Conservation (phyloP, 2,888 invertebrate genomes). For the Machimus rusticus region DNA sequence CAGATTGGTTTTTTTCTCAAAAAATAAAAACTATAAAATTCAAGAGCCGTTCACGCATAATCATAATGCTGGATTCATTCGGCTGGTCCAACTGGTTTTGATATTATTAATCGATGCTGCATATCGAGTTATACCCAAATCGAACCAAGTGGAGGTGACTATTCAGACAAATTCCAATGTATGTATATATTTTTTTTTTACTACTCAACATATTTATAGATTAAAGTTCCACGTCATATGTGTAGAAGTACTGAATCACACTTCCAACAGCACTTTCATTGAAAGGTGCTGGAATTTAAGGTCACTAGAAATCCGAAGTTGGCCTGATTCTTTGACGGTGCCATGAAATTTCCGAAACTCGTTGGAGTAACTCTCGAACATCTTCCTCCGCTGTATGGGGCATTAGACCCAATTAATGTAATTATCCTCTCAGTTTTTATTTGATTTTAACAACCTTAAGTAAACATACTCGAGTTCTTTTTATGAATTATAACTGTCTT, state of each 20-base stretch:
- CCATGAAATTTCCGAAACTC: background rate
- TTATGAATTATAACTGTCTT: slow-evolving; percentile 2
- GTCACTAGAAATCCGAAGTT: background rate
- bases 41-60: background rate
- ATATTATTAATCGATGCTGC: background rate
- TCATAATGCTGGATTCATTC: background rate
- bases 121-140: background rate
- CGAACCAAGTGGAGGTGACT: background rate
- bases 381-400: background rate
- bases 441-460: background rate
- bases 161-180: background rate
- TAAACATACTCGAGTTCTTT: background rate
- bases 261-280: background rate
- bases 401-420: slow-evolving; percentile 9
- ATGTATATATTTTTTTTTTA: background rate
- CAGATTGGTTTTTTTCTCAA: background rate
- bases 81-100: background rate
- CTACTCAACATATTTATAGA: background rate
- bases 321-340: background rate
- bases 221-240: background rate
- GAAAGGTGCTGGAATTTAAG: background rate
- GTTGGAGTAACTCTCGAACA: background rate
- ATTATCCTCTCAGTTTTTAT: background rate
- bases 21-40: background rate
- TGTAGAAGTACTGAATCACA: background rate